Evolutionary conservation across 2,888 invertebrate genomes (phyloP).

Genomic region (Callyntrura sp.): DNA sequence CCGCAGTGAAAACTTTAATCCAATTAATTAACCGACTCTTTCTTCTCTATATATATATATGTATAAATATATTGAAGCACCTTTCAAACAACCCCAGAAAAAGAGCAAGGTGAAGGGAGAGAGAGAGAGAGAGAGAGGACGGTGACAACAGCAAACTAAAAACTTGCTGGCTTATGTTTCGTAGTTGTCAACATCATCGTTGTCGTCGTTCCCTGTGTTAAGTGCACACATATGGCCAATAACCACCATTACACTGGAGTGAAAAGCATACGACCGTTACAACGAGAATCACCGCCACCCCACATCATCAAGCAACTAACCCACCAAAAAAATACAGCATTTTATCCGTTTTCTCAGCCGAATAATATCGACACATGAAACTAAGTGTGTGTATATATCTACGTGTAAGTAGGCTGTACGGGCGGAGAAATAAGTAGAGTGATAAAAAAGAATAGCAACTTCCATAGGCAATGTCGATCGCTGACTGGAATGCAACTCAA

Average conservation of each 20-base stretch:
- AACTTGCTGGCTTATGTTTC: conserved; percentile 43
- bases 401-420: too few species aligned
- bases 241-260: neutral
- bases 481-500: conserved; percentile 22
- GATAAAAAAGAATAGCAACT: neutral
- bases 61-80: conserved; percentile 50
- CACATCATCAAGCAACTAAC: conserved; percentile 25
- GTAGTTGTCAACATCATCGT: conserved; percentile 46
- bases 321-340: conserved; percentile 16
- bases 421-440: neutral
- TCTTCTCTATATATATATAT: neutral
- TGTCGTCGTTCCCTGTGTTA: conserved; percentile 2
- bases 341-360: conserved; percentile 34
- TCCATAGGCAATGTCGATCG: neutral
- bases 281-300: neutral
- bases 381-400: neutral
- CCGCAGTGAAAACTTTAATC: conserved; percentile 63
- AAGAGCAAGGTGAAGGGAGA: too few species aligned
- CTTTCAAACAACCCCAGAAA: conserved; percentile 12
- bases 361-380: conserved; percentile 38
- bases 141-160: conserved; percentile 30
- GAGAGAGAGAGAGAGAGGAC: neutral
- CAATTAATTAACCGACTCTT: conserved; percentile 67
- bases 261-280: neutral
- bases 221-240: conserved; percentile 59